Conservation (phyloP, 2,113 vertebrate species). For the Origma solitaria region DNA sequence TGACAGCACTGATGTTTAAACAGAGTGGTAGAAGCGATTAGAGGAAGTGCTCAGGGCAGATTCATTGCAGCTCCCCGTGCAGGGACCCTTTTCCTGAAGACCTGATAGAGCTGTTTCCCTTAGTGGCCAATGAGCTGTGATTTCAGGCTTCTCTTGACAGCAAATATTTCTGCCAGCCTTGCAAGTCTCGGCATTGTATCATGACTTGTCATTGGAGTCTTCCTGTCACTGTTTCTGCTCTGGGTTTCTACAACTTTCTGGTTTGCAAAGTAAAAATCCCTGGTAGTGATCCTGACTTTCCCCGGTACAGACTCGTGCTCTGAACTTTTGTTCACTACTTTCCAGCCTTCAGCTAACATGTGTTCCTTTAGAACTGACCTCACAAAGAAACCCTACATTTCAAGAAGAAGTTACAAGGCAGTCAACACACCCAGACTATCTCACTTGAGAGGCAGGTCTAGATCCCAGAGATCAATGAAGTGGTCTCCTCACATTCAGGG, state of each 20-base stretch:
- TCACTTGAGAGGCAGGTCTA: neutral
- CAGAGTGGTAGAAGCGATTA: neutral
- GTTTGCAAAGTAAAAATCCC: neutral
- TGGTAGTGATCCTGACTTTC: neutral
- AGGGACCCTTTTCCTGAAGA: neutral
- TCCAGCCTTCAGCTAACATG: neutral
- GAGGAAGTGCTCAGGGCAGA: neutral
- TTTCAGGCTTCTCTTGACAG: neutral
- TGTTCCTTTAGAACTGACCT: neutral
- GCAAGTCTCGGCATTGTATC: neutral
- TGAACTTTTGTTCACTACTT: neutral
- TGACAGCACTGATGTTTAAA: neutral
- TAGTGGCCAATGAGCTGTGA: neutral
- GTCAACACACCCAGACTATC: neutral
- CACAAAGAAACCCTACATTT: neutral
- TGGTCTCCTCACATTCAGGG: neutral
- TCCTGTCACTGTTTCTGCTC: neutral
- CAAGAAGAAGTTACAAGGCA: neutral
- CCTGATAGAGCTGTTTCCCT: neutral
- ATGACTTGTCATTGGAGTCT: neutral
- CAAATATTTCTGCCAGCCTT: neutral
- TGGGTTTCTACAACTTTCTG: neutral
- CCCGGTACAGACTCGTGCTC: neutral
- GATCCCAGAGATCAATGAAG: neutral
- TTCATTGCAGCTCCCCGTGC: rapidly evolving